Percentiles rank a stretch among this genome's conserved stretches.
Conservation (phyloP, 2,888 invertebrate genomes). For the Blera fallax region DNA sequence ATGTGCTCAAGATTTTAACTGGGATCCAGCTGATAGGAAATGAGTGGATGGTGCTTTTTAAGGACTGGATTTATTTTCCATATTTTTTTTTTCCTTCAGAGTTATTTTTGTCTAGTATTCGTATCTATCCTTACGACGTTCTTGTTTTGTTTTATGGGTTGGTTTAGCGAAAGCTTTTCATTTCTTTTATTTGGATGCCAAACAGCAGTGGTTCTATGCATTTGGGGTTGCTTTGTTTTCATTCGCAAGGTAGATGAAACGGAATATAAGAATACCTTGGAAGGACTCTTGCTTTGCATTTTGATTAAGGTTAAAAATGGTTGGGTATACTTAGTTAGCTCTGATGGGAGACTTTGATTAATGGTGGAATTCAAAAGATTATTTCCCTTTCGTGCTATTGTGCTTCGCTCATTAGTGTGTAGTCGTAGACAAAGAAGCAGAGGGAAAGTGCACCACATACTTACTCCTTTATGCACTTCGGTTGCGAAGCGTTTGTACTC, state of each 20-base stretch:
- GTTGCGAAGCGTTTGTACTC: too few species aligned
- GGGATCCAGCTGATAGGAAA: not conserved
- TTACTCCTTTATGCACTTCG: too few species aligned
- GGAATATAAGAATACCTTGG: not conserved
- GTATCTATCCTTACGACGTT: not conserved
- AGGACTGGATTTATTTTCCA: not conserved
- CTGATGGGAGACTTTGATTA: not conserved
- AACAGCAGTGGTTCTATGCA: not conserved
- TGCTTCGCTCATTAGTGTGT: too few species aligned
- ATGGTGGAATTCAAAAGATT: not conserved
- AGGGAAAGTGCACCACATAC: too few species aligned
- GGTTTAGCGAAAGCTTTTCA: not conserved
- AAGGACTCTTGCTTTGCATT: not conserved
- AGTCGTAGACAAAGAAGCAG: too few species aligned
- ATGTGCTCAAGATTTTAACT: constrained; percentile 38
- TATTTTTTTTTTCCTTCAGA: not conserved
- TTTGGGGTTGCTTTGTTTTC: not conserved
- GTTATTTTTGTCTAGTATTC: not conserved
- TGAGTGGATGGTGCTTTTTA: not conserved
- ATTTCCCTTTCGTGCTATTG: too few species aligned
- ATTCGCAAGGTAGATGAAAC: too few species aligned
- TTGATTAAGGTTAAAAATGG: not conserved
- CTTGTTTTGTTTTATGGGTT: not conserved
- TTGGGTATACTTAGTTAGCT: not conserved
- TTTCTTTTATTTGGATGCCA: not conserved